A percentile compares a stretch with the other conserved stretches of the same genome.
These are phyloP conservation scores for Masticophis lateralis DNA, from an alignment of 2,797 vertebrate genomes.

Conservation along the genomic window DNA sequence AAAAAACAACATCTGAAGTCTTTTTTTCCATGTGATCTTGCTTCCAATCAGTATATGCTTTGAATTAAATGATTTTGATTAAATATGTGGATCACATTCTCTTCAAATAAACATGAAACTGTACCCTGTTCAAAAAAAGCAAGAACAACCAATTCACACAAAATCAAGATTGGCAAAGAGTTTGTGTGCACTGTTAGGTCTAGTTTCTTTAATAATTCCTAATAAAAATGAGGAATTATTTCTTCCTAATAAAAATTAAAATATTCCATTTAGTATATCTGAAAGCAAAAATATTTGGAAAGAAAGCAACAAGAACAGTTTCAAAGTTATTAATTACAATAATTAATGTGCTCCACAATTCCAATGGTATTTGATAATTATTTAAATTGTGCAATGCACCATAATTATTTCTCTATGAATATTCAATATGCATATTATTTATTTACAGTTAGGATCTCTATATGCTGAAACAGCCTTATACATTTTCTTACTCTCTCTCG, in stretches of 20 bases:
- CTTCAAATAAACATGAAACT: conserved; percentile 75
- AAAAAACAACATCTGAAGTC: conserved; percentile 69
- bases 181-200: conserved; percentile 78
- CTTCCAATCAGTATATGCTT: conserved; percentile 81
- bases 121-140: conserved; percentile 77
- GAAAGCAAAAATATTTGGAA: not conserved
- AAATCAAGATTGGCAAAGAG: conserved; percentile 79
- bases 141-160: conserved; percentile 72
- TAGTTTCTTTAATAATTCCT: conserved; percentile 76
- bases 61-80: conserved; percentile 77
- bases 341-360: not conserved
- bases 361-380: not conserved
- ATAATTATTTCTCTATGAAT: not conserved
- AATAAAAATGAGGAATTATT: conserved; percentile 61
- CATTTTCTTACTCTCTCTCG: not conserved
- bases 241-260: conserved; percentile 66
- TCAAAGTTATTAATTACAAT: not conserved
- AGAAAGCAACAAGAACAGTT: not conserved
- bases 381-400: not conserved
- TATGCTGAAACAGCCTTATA: not conserved
- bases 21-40: conserved; percentile 71
- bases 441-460: not conserved
- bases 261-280: conserved; percentile 55
- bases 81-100: conserved; percentile 78
- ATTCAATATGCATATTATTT: not conserved